Conservation (phyloP, 2,113 vertebrate species). For the Tragelaphus imberbis region DNA sequence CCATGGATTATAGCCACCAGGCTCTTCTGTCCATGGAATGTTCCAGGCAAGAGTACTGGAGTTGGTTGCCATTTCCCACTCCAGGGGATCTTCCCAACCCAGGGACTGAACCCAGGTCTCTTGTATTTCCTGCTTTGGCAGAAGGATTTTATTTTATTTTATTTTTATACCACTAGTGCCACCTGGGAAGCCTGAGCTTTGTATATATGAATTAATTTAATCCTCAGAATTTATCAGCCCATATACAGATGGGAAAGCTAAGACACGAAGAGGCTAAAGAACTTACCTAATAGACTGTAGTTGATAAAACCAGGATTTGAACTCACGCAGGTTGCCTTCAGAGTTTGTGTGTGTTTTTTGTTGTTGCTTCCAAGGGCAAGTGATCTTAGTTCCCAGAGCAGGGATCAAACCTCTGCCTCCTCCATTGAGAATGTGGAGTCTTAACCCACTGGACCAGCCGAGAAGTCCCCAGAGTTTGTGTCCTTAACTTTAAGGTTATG, state of each 20-base stretch:
- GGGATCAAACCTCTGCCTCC: neutral
- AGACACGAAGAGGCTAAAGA: neutral
- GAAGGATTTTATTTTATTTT: neutral
- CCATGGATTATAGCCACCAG: neutral
- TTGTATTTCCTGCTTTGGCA: neutral
- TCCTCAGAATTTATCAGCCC: neutral
- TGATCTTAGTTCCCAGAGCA: neutral
- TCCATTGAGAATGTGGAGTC: neutral
- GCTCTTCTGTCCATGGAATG: neutral
- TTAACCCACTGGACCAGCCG: neutral
- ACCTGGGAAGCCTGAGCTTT: neutral
- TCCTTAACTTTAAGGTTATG: neutral
- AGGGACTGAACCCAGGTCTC: neutral
- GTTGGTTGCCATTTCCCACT: neutral
- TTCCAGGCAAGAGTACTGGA: neutral
- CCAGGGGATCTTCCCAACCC: neutral
- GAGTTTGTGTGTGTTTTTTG: neutral
- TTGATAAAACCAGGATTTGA: neutral
- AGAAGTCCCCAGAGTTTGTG: neutral
- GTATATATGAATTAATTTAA: neutral
- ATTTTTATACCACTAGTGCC: neutral
- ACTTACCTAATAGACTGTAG: neutral
- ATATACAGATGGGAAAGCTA: neutral
- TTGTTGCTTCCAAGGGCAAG: neutral
- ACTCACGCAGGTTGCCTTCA: neutral